Percentiles rank a stretch among this genome's conserved stretches.
Conservation (phyloP, 2,113 vertebrate species). For the Anoura caudifer region DNA sequence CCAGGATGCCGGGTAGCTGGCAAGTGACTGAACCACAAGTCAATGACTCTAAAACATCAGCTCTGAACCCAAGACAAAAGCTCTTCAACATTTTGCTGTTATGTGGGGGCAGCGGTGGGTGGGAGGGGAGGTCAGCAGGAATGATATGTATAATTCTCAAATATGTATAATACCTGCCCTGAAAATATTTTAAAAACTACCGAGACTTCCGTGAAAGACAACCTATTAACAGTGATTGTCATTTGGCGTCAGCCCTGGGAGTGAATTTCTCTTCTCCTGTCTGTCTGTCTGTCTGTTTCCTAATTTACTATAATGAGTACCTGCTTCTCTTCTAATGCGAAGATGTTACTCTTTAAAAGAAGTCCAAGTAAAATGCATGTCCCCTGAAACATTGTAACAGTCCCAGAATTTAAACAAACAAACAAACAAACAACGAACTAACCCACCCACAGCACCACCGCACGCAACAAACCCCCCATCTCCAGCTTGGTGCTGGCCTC, state of each 20-base stretch:
- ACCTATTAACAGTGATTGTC: background rate
- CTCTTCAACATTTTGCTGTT: background rate
- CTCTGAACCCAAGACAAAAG: background rate
- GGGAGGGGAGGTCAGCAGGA: background rate
- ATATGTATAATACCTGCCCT: background rate
- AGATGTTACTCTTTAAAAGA: background rate
- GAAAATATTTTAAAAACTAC: background rate
- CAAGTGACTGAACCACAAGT: background rate
- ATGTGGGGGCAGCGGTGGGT: accelerated
- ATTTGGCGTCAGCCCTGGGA: background rate
- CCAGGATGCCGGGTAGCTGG: no score
- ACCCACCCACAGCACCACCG: background rate
- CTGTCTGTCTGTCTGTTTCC: background rate
- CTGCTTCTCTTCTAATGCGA: background rate
- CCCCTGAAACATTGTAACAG: background rate
- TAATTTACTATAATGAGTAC: background rate
- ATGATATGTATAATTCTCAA: background rate
- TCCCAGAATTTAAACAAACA: background rate
- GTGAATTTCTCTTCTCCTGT: background rate
- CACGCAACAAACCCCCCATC: background rate
- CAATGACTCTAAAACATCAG: background rate
- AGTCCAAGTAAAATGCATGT: background rate
- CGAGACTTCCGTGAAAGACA: background rate
- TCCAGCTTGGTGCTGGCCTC: background rate
- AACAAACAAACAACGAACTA: background rate